Percentiles rank a stretch among this genome's conserved stretches.
Evolutionary conservation across 2,113 vertebrate genomes (phyloP).

Genomic region (Mystacornis crossleyi): DNA sequence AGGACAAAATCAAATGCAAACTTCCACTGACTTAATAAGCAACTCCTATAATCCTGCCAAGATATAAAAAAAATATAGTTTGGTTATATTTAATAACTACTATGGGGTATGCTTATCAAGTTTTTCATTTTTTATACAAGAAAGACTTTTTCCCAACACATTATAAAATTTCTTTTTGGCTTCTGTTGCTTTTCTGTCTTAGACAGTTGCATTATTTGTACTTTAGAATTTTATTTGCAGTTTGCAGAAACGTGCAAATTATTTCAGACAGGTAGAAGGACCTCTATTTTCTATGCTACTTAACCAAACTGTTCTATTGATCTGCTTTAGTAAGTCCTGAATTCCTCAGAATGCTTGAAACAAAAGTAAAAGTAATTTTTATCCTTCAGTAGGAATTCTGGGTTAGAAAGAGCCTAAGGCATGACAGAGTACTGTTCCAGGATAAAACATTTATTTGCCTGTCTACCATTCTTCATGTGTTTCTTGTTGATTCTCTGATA

Average conservation of each 20-base stretch:
- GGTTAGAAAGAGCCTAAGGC: background rate
- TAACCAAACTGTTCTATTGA: background rate
- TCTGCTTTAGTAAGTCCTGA: background rate
- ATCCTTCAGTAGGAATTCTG: background rate
- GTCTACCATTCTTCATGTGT: background rate
- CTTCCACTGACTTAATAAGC: background rate
- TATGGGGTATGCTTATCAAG: background rate
- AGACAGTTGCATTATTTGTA: background rate
- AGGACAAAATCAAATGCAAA: background rate
- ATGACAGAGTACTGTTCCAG: background rate
- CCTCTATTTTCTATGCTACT: background rate
- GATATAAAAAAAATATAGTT: background rate
- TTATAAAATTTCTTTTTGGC: background rate
- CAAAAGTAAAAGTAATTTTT: background rate
- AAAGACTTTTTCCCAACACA: background rate
- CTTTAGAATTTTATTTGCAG: background rate
- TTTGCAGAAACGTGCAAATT: background rate
- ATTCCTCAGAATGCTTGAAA: background rate
- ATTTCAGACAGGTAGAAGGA: background rate
- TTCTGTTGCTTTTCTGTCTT: background rate
- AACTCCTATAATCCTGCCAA: background rate
- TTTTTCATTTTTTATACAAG: background rate
- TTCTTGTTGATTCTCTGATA: slow-evolving; percentile 4
- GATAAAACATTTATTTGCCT: background rate
- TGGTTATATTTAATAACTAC: background rate